Evolutionary conservation across 2,888 invertebrate species (phyloP).

Genomic region (Adela reaumurella): DNA sequence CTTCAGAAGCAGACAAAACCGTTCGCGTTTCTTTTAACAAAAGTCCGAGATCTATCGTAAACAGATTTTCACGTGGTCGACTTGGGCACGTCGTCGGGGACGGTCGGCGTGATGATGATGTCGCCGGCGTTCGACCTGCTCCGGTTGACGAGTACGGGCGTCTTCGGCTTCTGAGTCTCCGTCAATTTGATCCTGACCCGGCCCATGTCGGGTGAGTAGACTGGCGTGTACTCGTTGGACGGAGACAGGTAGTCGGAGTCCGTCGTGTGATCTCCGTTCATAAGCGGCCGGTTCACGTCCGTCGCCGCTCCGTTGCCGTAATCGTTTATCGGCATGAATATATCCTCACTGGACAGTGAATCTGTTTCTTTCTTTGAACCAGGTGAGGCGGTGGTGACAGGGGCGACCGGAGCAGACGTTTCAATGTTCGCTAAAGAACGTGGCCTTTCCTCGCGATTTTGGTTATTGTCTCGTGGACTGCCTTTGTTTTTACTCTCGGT

Average conservation of each 20-base stretch:
- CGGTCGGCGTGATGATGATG: conserved; percentile 66
- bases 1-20: not conserved
- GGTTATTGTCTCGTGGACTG: conserved; percentile 45
- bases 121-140: conserved; percentile 73
- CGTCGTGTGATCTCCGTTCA: conserved; percentile 39
- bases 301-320: conserved; percentile 49
- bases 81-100: conserved; percentile 29
- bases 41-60: conserved; percentile 23
- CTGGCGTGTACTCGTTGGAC: conserved; percentile 47
- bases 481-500: conserved; percentile 19
- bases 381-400: conserved; percentile 35
- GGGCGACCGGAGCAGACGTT: conserved; percentile 21
- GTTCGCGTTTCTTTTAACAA: conserved; percentile 36
- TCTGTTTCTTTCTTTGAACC: conserved; percentile 45
- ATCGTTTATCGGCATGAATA: conserved; percentile 43
- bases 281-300: conserved; percentile 48
- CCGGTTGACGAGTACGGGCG: conserved; percentile 76
- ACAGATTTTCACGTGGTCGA: conserved; percentile 43
- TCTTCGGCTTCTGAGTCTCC: conserved; percentile 75
- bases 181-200: conserved; percentile 74
- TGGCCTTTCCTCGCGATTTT: conserved; percentile 19
- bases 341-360: conserved; percentile 46
- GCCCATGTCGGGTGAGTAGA: conserved; percentile 66
- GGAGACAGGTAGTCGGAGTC: conserved; percentile 41
- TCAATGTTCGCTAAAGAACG: conserved; percentile 9